Evolutionary conservation across 2,797 vertebrate species (phyloP), one percentile per base, ranked within the genome.

Genomic region (Staurois parvus): DNA sequence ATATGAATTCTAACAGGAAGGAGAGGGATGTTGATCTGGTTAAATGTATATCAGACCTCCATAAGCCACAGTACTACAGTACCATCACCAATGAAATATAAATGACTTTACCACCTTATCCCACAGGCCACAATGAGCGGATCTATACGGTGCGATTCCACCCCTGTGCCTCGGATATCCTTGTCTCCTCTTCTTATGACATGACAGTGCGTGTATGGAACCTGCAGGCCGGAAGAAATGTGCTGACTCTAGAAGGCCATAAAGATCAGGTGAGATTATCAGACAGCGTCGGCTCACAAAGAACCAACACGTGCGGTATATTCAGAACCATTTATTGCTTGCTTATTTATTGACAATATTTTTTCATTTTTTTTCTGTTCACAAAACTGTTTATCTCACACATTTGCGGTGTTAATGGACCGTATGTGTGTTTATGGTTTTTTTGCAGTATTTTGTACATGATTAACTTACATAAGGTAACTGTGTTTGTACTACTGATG

Each of bases 101-200:
- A 42, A 42, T 42, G 40, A 42, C 45, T 40, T 1, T 34, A 29
- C 45, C 48, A 10, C 4, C 21, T 37, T 6, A 21, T 74, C 62
- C 52, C 48, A 70, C 24, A 99, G 98, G 97, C 59, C 98, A 99
- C 93, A 97, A 94, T 0, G 98, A 99, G 92, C 99, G 99, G 92
- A 98, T 99, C 90, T 99, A 99, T 92, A 97, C 98, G 62, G 90
- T 99, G 88, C 94, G 92, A 86, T 99, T 97, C 91, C 97, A 99
- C 89, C 98, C 98, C 0, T 17, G 94, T 91, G 97, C 97, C 0
- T 94, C 95, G 0, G 91, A 96, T 0, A 77, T 99, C 75, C 91
- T 99, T 84, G 97, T 94, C 4, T 99, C 98, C 40, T 98, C 98
- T 6, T 99, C 98, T 70, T 99, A 98, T 0, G 98, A 99, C 89